Evolutionary conservation across 2,797 vertebrate species (phyloP).

Genomic region (Falco concolor): DNA sequence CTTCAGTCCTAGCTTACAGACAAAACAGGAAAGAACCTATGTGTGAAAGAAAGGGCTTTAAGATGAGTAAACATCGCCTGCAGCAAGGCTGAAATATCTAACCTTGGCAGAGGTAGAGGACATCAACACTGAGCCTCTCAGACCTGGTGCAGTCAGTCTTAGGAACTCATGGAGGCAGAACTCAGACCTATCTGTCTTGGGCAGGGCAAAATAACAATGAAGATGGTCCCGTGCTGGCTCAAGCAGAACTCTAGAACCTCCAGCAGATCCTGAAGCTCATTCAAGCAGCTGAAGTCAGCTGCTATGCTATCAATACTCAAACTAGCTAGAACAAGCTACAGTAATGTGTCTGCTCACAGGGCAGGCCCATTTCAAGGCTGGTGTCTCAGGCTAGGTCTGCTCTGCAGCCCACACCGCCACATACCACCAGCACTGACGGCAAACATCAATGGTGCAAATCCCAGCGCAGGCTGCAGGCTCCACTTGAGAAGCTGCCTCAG

Average conservation of each 20-base stretch:
- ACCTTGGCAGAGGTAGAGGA: neutral
- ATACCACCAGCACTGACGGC: accelerated
- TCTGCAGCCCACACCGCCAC: neutral
- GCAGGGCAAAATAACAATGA: neutral
- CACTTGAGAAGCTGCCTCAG: neutral
- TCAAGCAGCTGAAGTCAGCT: neutral
- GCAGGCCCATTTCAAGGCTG: neutral
- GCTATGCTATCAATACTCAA: neutral
- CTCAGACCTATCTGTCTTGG: neutral
- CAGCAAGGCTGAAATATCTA: neutral
- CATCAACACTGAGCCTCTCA: neutral
- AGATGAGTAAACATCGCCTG: neutral
- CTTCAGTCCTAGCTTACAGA: neutral
- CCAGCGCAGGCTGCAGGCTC: neutral
- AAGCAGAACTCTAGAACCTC: neutral
- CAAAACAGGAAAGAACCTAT: neutral
- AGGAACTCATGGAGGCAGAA: neutral
- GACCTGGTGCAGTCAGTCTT: neutral
- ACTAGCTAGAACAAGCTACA: neutral
- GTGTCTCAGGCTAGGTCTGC: neutral
- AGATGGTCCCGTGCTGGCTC: neutral
- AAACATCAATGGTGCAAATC: neutral
- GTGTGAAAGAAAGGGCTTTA: neutral
- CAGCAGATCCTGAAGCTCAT: neutral
- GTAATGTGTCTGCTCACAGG: neutral